phyloP scores from a whole-genome alignment of 1,140 invertebrate genomes.

The Holcopasites calliopsidis region DNA sequence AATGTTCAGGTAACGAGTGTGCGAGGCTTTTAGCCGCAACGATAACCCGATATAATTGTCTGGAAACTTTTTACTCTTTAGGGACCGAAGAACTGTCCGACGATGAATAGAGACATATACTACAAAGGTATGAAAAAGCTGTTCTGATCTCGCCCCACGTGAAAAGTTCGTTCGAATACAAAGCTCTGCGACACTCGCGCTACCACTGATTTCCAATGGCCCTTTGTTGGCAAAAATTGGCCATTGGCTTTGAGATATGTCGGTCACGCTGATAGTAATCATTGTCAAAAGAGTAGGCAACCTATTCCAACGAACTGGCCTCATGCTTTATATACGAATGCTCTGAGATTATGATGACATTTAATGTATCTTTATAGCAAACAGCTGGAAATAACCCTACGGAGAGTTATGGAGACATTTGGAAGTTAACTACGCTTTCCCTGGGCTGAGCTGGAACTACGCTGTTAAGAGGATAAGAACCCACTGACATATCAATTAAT shows the following conservation, averaged over 20 bases:
- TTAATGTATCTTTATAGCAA: conserved; percentile 69
- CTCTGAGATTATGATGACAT: background rate
- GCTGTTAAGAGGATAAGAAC: conserved; percentile 71
- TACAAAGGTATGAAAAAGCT: conserved; percentile 85
- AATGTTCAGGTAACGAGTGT: conserved; percentile 83
- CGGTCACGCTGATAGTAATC: too few species aligned
- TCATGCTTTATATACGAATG: background rate
- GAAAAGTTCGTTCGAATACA: conserved; percentile 23
- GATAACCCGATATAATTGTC: conserved; percentile 11
- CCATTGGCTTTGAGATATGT: background rate
- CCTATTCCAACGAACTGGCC: conserved; percentile 1
- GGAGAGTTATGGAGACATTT: conserved; percentile 45
- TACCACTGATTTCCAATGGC: background rate
- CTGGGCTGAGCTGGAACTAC: conserved; percentile 70
- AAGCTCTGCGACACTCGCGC: background rate
- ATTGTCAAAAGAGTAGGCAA: too few species aligned
- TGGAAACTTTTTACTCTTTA: conserved; percentile 79
- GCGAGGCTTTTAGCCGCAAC: conserved; percentile 9
- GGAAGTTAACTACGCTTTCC: conserved; percentile 73
- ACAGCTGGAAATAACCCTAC: conserved; percentile 77
- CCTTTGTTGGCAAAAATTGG: background rate
- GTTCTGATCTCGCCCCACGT: background rate
- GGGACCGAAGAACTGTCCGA: conserved; percentile 89
- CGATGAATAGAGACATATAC: conserved; percentile 92
- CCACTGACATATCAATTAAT: conserved; percentile 71